Base-by-base conservation (phyloP, 2,888 invertebrate species). In the Ashinkailepas kermadecensis region DNA sequence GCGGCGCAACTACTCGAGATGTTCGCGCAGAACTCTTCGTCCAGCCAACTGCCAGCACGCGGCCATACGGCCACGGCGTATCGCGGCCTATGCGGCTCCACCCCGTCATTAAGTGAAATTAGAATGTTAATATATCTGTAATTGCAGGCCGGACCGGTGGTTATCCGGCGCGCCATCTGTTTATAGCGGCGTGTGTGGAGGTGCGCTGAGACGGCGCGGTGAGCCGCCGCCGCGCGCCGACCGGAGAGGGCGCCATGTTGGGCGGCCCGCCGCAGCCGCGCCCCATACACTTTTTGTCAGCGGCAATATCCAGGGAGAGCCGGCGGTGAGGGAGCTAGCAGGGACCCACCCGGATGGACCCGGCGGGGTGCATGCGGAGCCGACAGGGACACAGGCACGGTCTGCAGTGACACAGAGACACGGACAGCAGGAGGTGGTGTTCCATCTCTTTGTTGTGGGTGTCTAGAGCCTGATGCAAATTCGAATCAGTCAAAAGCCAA, bases 41-140 rank as follows among this genome's bases (percentile, higher is more conserved):
- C 39, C 39, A 18, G 62, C 62, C 8, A 15, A 18, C 62, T 64
- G 62, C 12, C 3, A 64, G 15, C 18, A 64, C 18, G 18, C 18
- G 18, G 13, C 62, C 18, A 1, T 15, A 18, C 62, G 13, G 62
- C 10, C 62, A 8, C 62, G 8, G 59, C 11, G 13, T 25, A 67
- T 13, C 25, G 67, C n/a, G 25, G 67, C 25, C 67, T 13, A 25
- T 25, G 25, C 67, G 13, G 13, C 13, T 23, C 67, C 67, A 67
- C 67, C 67, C 67, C 0, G 67, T 67, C 25, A 25, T 67, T 67
- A 67, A 13, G 25, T 13, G 67, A 25, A 67, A 25, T 67, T 67
- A 67, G 67, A 67, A 67, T 67, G 67, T 25, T 67, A 67, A 67
- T 67, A 67, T 67, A 25, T 67, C 7, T 67, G 12, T 67, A 67